Base-by-base conservation (phyloP, 2,113 vertebrate genomes). In the Dromiciops gliroides region DNA sequence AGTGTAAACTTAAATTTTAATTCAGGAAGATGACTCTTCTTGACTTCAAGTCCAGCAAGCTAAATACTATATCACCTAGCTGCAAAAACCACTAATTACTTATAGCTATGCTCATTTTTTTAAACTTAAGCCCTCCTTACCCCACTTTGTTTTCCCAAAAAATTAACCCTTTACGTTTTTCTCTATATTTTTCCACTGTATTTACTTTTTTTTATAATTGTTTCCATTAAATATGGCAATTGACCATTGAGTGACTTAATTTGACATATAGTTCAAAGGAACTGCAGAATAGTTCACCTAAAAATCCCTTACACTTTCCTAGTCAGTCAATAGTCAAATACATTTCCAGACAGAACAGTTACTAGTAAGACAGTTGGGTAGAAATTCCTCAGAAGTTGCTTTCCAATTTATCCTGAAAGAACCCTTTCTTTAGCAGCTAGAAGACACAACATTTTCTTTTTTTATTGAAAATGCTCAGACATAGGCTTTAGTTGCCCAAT, bases 381-480 rank as follows among this genome's bases (percentile, higher is more conserved):
- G 53, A 56, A 56, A 56, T 56, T 28, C 26, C 8, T 56, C 6
- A 56, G 53, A 28, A 28, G 52, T 25, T 25, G 26, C 26, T 56
- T 56, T 28, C 53, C 26, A 56, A 28, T 28, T 52, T 10, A 56
- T 28, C 56, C 28, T 37, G 8, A 31, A 37, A 67, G 11, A 37
- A 31, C 11, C 28, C 56, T 67, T 67, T 37, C 31, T 37, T 67
- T 67, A 37, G 9, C 31, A 37, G 60, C 1, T 94, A 53, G 47
- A 56, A 7, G 44, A 89, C n/a, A 92, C 89, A 10, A 3, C 92
- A 48, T 44, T 48, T 31, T 88, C 31, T 93, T 93, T 92, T 92
- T 83, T 83, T 89, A 9, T 51, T 93, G 92, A 94, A 83, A 94
- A 23, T 48, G 89, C 12, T 44, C 89, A 91, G 53, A 56, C 53